Conservation (phyloP, 2,888 invertebrate species). For the Caenorhabditis zanzibari region DNA sequence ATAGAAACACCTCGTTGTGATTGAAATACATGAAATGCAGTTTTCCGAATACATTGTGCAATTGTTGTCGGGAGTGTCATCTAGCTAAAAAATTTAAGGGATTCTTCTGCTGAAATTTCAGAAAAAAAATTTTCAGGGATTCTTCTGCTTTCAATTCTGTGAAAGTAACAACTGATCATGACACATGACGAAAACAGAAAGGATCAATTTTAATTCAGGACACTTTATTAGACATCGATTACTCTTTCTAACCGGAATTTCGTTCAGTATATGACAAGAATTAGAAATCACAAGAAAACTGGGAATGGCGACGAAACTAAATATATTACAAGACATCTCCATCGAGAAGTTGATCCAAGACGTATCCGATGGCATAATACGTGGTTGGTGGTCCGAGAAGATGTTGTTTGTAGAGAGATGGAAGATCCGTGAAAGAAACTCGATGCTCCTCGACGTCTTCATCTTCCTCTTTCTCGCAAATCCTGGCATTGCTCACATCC, state of each 20-base stretch:
- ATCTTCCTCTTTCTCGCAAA: slow-evolving; percentile 42
- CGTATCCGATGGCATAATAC: slow-evolving; percentile 61
- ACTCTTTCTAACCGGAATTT: background rate
- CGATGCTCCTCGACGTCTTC: slow-evolving; percentile 52
- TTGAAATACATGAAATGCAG: background rate
- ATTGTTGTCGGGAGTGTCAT: slow-evolving; percentile 22
- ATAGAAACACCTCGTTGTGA: background rate
- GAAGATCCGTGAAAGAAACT: slow-evolving; percentile 33
- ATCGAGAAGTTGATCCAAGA: slow-evolving; percentile 45
- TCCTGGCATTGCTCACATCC: slow-evolving; percentile 35
- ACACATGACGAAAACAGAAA: background rate
- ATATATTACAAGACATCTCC: background rate
- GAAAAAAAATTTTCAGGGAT: no score
- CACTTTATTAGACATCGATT: background rate
- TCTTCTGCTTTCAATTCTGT: background rate
- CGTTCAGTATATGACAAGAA: background rate
- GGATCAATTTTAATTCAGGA: background rate
- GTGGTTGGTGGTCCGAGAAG: slow-evolving; percentile 58
- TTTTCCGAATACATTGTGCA: slow-evolving; percentile 6
- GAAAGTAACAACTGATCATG: background rate
- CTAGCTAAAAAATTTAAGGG: background rate
- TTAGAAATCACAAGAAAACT: background rate
- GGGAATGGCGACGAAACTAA: background rate
- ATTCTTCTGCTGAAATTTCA: no score
- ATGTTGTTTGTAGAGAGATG: slow-evolving; percentile 36